Evolutionary conservation across 2,113 vertebrate genomes (phyloP), one percentile per base, ranked within the genome.

Genomic region (Bucco capensis): DNA sequence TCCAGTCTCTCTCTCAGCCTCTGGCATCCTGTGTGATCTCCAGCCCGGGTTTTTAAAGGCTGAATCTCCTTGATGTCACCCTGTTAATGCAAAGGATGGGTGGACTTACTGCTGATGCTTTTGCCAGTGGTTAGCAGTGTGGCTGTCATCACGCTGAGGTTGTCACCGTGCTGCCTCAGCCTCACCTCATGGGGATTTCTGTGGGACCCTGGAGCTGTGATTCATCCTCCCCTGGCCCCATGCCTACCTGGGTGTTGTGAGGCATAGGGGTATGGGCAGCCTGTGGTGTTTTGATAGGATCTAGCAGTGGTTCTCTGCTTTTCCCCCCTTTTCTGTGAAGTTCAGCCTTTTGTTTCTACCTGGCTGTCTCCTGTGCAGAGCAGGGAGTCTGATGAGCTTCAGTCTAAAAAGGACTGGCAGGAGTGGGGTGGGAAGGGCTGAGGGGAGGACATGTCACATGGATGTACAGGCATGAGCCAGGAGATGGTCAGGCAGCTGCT

Each of bases 391-490:
- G 24, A 19, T 50, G 33, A n/a, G 6, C 49, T 56, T 78, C 19
- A 22, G 27, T 46, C 51, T 27, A 22, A 37, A 2, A n/a, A 46
- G n/a, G 18, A 9, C 25, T 44, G 28, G 53, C 50, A 74, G 62
- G 42, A 54, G 22, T 9, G 4, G 24, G 13, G 19, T 33, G 49
- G n/a, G 42, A 54, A 44, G 18, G 21, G 64, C 76, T 82, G n/a
- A 0, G 1, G 31, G 33, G 24, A 46, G 49, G 8, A 33, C 33
- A 30, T 0, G 1, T 27, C 33, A n/a, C 0, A 1, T 27, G 28
- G 40, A 17, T 12, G 13, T 54, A 37, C 28, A 42, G 77, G 38
- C 3, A 3, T 21, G 22, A 87, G 27, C 33, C 25, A 60, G 60
- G 35, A 28, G 13, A 1, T 22, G 19, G 19, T 77, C 57, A 27